Base-by-base conservation (phyloP, 2,797 vertebrate genomes). In the Threskiornis aethiopicus region DNA sequence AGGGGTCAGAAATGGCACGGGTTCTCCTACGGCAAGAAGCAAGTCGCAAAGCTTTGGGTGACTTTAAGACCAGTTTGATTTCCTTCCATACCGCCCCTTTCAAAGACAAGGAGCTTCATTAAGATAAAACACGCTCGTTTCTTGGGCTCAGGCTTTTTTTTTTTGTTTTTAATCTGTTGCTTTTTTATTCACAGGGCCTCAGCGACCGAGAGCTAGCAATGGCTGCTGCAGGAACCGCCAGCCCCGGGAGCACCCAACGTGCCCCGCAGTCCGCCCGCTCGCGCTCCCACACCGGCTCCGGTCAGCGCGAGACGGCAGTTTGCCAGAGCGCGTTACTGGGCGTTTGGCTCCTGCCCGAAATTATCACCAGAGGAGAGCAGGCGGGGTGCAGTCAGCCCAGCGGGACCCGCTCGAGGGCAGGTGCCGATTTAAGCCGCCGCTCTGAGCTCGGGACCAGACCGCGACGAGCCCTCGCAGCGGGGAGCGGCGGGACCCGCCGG, bases 21-120 rank as follows among this genome's bases (percentile, higher is more conserved):
- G 29, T 26, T 89, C 64, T 85, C n/a, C 89, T 69, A 86, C 66
- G 67, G 87, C 86, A 54, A 86, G 70, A 39, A 72, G 82, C 81
- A 58, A 39, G 47, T 2, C 10, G 19, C 90, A 81, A 85, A 92
- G 77, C 96, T 95, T 83, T 89, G 93, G 92, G 95, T 94, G 90
- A 93, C 88, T 64, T 46, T 15, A 7, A 39, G 87, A 37, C n/a
- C 54, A 17, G 11, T 11, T 49, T 8, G 55, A 25, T 31, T 54
- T 58, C 51, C 41, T 59, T 42, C 24, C 39, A 18, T 13, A 10
- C 21, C 6, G 37, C 12, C 62, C 91, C 42, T 1, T 64, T 51
- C 79, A 75, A 31, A 84, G 37, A 11, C 11, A 51, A 64, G 49
- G 79, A 51, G 73, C 29, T 51, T 57, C 58, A 17, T 0, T 11